These are phyloP conservation scores for Sipha maydis DNA, from an alignment of 2,888 invertebrate species.

Conservation along the genomic window DNA sequence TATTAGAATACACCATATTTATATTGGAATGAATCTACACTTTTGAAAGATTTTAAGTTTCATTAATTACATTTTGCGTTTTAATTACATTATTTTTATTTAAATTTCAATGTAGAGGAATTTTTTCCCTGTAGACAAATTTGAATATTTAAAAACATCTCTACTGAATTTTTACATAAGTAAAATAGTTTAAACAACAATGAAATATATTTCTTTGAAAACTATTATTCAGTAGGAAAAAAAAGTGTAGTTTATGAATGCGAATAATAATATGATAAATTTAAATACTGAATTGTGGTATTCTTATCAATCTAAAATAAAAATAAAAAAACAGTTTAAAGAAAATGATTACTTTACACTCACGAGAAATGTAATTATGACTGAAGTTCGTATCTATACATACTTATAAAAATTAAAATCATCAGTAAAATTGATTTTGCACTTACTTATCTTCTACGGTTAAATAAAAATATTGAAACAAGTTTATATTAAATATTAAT, in stretches of 20 bases:
- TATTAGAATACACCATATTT: too few relatives aligned
- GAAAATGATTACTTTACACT: background rate
- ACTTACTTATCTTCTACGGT: background rate
- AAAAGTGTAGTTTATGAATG: background rate
- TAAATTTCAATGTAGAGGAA: too few relatives aligned
- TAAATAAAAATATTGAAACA: background rate
- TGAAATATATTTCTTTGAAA: background rate
- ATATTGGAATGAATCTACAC: too few relatives aligned
- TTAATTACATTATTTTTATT: too few relatives aligned
- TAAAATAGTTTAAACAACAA: background rate
- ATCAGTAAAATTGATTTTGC: background rate
- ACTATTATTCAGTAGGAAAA: background rate
- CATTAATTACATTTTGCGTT: too few relatives aligned
- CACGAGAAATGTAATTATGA: background rate
- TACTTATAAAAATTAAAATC: background rate
- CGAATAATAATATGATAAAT: background rate
- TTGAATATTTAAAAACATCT: too few relatives aligned
- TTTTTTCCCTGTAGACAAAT: too few relatives aligned
- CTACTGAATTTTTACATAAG: too few relatives aligned
- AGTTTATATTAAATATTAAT: background rate
- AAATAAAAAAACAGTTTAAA: too few relatives aligned
- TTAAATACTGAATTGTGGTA: background rate
- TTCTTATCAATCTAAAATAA: too few relatives aligned
- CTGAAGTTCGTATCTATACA: background rate
- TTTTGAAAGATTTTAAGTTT: too few relatives aligned